Base-by-base conservation (phyloP, 1,140 invertebrate genomes). In the Paracyclopina nana region DNA sequence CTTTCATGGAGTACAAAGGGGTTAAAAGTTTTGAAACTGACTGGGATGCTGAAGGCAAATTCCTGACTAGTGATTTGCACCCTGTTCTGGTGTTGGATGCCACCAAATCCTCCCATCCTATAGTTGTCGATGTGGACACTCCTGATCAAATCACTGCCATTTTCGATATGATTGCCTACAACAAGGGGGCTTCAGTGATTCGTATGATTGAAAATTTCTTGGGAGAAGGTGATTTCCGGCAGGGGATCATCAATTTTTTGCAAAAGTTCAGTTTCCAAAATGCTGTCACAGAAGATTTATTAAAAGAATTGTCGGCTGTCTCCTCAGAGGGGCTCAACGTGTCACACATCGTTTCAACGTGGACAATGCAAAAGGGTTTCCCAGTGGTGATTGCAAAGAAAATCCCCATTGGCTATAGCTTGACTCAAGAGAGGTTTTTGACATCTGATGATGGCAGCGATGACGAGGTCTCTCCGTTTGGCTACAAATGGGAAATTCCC, bases 141-240 rank as follows among this genome's bases (percentile, higher is more conserved):
- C 77, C 78, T 1, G 67, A 68, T 9, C 76, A 88, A 64, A 86
- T 91, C 50, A 72, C 72, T 30, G 73, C 78, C 61, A 77, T 83
- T 43, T 91, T 90, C 60, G 80, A 88, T 62, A 69, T 71, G 2
- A 85, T 91, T 26, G 82, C 82, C 0, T 92, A 92, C 59, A 69
- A 67, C 1, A 92, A 92, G 50, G 87, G 87, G 24, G 77, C 81
- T 0, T 78, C 82, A 22, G 65, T 95, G 16, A 72, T 95, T 31
- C 70, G 86, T 48, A 95, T 95, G 88, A 67, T 94, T 57, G 78
- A 88, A 62, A 70, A 78, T 53, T 81, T 90, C 57, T 72, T 91
- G 26, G 78, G 78, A 4, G 66, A 75, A 24, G 68, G 77, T 9
- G 73, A 72, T 11, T 91, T 95, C 62, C 72, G 72, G 53, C 63